A percentile compares a stretch with the other conserved stretches of the same genome.
Conservation (phyloP, 2,113 vertebrate species). For the Thalassoma bifasciatum region DNA sequence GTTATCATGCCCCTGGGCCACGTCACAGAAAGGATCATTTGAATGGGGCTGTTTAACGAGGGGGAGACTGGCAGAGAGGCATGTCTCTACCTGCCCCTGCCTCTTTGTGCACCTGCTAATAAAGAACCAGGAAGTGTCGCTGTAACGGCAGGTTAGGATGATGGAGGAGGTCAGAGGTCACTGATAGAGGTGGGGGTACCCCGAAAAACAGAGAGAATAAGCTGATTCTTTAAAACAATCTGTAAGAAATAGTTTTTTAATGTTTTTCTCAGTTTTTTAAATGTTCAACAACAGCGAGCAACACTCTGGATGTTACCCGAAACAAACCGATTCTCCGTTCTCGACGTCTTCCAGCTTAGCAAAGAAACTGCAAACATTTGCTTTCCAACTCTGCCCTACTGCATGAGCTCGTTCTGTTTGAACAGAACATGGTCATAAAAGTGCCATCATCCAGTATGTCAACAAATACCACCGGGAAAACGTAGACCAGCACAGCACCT, state of each 20-base stretch:
- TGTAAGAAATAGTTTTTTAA: background rate
- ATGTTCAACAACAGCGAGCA: no score
- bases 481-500: no score
- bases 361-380: background rate
- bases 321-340: no score
- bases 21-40: conserved; percentile 54
- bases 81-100: conserved; percentile 35
- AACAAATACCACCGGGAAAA: no score
- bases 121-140: conserved; percentile 42
- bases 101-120: conserved; percentile 68
- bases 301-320: no score
- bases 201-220: background rate
- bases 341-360: no score
- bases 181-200: background rate
- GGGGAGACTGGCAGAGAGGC: conserved; percentile 37
- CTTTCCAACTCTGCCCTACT: background rate
- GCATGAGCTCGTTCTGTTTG: no score
- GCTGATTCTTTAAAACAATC: no score
- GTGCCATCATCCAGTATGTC: no score
- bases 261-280: no score
- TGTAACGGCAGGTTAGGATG: conserved; percentile 15
- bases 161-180: conserved; percentile 39
- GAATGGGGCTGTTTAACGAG: conserved; percentile 58
- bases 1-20: conserved; percentile 40
- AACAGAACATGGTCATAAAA: no score